Conservation (phyloP, 2,888 invertebrate species). For the Salticus scenicus region DNA sequence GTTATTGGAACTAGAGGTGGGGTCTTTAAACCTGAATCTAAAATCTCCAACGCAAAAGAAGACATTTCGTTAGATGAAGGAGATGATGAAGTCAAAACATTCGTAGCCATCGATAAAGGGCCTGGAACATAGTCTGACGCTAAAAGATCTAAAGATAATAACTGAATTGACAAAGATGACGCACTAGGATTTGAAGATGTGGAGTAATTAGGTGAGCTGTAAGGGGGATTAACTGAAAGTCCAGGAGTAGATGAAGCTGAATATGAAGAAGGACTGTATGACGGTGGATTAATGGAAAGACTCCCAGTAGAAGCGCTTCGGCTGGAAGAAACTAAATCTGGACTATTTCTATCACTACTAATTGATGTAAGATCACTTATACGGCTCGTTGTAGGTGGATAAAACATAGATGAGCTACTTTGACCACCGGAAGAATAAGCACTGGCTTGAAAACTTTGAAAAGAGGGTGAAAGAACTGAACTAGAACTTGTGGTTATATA, state of each 20-base stretch:
- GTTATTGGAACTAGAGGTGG: constrained; percentile 22
- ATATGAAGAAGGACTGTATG: constrained; percentile 10
- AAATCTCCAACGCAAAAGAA: constrained; percentile 42
- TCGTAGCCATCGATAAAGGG: constrained; percentile 47
- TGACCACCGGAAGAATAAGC: constrained; percentile 29
- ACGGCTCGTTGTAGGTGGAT: not conserved
- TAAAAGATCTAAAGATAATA: constrained; percentile 36
- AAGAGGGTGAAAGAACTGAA: constrained; percentile 21
- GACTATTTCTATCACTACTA: constrained; percentile 41
- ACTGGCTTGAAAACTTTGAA: not conserved
- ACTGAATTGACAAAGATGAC: constrained; percentile 30
- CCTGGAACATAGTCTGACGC: constrained; percentile 30
- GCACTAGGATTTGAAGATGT: constrained; percentile 8
- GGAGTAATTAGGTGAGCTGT: constrained; percentile 1
- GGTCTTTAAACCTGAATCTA: constrained; percentile 39
- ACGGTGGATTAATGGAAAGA: constrained; percentile 11
- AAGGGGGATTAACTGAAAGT: constrained; percentile 16
- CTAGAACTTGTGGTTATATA: constrained; percentile 21
- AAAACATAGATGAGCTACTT: constrained; percentile 16
- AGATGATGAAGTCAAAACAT: constrained; percentile 46
- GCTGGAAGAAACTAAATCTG: constrained; percentile 46
- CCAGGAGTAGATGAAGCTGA: not conserved
- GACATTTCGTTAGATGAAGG: constrained; percentile 39
- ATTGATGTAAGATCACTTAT: constrained; percentile 16
- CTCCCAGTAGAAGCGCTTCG: not conserved